phyloP scores from a whole-genome alignment of 2,888 invertebrate genomes.

The Megamerina dolium region DNA sequence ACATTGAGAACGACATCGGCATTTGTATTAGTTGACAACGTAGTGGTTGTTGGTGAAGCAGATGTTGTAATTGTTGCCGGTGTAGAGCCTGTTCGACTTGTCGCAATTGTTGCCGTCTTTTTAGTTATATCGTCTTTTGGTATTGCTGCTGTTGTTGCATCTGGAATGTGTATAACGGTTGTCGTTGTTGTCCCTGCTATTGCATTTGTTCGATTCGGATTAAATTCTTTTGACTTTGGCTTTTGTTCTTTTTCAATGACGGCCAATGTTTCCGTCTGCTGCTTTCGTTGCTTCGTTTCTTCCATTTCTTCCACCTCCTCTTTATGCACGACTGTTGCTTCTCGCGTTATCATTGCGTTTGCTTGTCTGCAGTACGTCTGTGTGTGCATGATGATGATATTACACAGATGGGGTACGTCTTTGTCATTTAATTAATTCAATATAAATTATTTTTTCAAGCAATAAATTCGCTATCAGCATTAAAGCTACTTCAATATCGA shows the following conservation, averaged over 20 bases:
- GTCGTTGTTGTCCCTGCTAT: no score
- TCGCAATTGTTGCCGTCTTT: neutral
- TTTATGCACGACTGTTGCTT: neutral
- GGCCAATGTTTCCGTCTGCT: slow-evolving; percentile 21
- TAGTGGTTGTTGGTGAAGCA: slow-evolving; percentile 4
- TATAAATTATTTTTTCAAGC: no score
- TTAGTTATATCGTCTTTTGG: neutral
- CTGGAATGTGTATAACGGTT: slow-evolving; percentile 38
- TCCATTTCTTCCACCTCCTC: no score
- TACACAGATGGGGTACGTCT: neutral
- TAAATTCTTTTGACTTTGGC: slow-evolving; percentile 21
- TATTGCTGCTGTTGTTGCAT: slow-evolving; percentile 19
- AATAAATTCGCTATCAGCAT: no score
- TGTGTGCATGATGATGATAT: slow-evolving; percentile 3
- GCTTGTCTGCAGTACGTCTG: slow-evolving; percentile 1
- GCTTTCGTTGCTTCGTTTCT: slow-evolving; percentile 23
- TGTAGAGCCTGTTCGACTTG: neutral
- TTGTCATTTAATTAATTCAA: no score
- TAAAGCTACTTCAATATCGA: no score
- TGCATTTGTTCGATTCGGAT: slow-evolving; percentile 18
- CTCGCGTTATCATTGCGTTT: slow-evolving; percentile 3
- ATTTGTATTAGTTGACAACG: slow-evolving; percentile 6
- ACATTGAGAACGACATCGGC: slow-evolving; percentile 20
- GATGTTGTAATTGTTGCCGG: neutral
- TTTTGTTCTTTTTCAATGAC: slow-evolving; percentile 13